Conservation (phyloP, 1,140 invertebrate genomes). For the Drosophila punjabiensis region DNA sequence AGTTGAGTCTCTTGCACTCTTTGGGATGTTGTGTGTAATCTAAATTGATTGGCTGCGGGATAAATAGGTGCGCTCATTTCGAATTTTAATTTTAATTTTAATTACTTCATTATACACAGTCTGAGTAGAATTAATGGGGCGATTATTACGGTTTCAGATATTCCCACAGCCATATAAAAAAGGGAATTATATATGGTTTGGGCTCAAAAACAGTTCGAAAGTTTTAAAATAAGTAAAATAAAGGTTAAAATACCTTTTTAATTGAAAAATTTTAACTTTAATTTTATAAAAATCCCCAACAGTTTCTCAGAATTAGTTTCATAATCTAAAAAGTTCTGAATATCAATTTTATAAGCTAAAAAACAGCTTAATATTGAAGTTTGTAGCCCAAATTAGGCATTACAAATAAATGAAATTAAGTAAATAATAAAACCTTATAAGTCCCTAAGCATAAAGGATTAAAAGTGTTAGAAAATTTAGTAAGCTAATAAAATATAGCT, state of each 20-base stretch:
- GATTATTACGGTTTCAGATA: conserved; percentile 7
- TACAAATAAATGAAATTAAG: too few relatives aligned
- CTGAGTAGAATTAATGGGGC: conserved; percentile 7
- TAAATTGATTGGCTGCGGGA: conserved; percentile 55
- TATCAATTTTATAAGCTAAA: too few relatives aligned
- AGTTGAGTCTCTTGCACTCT: conserved; percentile 11
- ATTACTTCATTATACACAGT: conserved; percentile 63
- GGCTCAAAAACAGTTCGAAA: neutral
- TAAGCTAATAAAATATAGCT: neutral
- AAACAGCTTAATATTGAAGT: too few relatives aligned
- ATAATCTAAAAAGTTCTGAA: too few relatives aligned
- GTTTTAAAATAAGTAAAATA: too few relatives aligned
- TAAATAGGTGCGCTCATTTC: conserved; percentile 7
- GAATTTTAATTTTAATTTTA: conserved; percentile 53
- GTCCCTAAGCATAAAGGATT: too few relatives aligned
- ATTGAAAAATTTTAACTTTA: too few relatives aligned
- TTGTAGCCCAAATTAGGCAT: too few relatives aligned
- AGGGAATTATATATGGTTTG: neutral
- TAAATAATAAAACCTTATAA: too few relatives aligned
- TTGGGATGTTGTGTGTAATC: conserved; percentile 40
- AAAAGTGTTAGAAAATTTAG: neutral
- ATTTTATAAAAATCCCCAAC: too few relatives aligned
- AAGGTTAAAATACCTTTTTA: too few relatives aligned
- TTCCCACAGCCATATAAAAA: neutral
- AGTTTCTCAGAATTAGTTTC: too few relatives aligned